Evolutionary conservation across 2,888 invertebrate species (phyloP).

Genomic region (Drosophila borealis): DNA sequence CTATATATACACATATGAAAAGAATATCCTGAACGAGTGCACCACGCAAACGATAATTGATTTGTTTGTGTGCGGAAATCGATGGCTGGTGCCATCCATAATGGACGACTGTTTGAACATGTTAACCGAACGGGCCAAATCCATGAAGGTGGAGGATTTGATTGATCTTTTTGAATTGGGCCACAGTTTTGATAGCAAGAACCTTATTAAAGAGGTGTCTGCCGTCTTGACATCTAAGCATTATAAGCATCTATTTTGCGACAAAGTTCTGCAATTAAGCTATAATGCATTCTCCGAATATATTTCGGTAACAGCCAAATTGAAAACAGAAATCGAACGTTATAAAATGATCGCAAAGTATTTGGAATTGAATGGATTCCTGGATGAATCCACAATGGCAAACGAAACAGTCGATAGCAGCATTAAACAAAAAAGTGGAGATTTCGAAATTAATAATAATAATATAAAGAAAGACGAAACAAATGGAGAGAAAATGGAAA

Average conservation of each 20-base stretch:
- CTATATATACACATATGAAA: slow-evolving; percentile 29
- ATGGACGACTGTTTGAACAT: neutral
- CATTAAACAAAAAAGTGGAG: neutral
- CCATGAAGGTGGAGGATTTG: neutral
- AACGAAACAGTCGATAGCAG: neutral
- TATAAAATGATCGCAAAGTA: slow-evolving; percentile 10
- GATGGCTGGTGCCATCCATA: slow-evolving; percentile 23
- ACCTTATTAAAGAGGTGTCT: neutral
- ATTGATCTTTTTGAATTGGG: slow-evolving; percentile 19
- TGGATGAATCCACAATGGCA: neutral
- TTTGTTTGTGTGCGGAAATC: slow-evolving; percentile 17
- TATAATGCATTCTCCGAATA: slow-evolving; percentile 5
- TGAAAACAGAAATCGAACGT: slow-evolving; percentile 1
- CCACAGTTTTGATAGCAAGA: neutral
- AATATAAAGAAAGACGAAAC: neutral
- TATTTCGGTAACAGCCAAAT: slow-evolving; percentile 3
- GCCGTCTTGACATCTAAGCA: neutral
- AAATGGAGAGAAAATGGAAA: neutral
- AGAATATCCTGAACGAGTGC: neutral
- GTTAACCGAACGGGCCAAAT: neutral
- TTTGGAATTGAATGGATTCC: slow-evolving; percentile 6
- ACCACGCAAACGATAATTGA: slow-evolving; percentile 3
- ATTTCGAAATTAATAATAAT: neutral
- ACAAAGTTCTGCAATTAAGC: neutral
- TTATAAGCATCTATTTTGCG: slow-evolving; percentile 3